These are phyloP conservation scores for Noctua pronuba DNA, from an alignment of 2,888 invertebrate genomes.

Conservation along the genomic window DNA sequence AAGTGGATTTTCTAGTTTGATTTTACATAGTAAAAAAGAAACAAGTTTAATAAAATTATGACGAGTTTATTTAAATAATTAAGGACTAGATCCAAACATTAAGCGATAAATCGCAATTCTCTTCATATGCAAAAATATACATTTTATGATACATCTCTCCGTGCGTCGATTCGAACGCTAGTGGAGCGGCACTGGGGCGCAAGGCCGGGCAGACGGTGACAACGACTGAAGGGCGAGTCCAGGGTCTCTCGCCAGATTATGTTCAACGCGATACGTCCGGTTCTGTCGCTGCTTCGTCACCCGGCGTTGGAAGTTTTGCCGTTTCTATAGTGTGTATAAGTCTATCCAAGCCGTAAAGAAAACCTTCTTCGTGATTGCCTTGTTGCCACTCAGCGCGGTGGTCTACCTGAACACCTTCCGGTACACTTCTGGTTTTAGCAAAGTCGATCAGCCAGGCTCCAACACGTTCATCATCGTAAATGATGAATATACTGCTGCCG, in stretches of 20 bases:
- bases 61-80: slow-evolving; percentile 75
- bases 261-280: slow-evolving; percentile 88
- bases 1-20: slow-evolving; percentile 7
- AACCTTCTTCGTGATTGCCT: slow-evolving; percentile 99
- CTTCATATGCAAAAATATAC: slow-evolving; percentile 82
- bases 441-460: slow-evolving; percentile 99
- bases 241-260: slow-evolving; percentile 76
- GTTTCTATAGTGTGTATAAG: slow-evolving; percentile 93
- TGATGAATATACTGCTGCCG: slow-evolving; percentile 97
- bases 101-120: slow-evolving; percentile 84
- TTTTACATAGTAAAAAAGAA: slow-evolving; percentile 48
- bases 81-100: slow-evolving; percentile 87
- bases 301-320: slow-evolving; percentile 75
- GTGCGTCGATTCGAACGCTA: slow-evolving; percentile 77
- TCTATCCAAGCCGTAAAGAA: slow-evolving; percentile 97
- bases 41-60: slow-evolving; percentile 67
- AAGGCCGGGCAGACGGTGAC: slow-evolving; percentile 79
- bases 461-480: slow-evolving; percentile 96
- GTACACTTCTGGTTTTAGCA: slow-evolving; percentile 96
- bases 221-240: slow-evolving; percentile 84
- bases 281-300: slow-evolving; percentile 77
- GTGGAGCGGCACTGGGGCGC: slow-evolving; percentile 74
- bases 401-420: slow-evolving; percentile 92
- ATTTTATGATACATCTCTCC: slow-evolving; percentile 82
- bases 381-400: slow-evolving; percentile 96